Evolutionary conservation across 2,888 invertebrate genomes (phyloP).

Genomic region (Eupithecia dodoneata): DNA sequence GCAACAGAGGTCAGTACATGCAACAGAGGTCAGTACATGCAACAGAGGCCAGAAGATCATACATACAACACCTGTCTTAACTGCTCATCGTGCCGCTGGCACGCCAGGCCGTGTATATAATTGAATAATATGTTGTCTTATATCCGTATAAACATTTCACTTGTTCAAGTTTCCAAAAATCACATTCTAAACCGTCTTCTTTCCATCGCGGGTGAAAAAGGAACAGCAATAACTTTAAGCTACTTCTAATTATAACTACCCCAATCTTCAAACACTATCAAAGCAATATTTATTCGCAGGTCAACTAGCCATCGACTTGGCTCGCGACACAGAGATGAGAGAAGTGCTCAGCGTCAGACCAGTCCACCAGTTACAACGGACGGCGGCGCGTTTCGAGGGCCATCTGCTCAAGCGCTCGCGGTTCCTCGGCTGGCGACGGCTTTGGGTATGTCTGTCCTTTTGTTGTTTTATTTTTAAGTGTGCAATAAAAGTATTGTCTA

Average conservation of each 20-base stretch:
- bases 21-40: background rate
- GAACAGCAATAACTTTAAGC: background rate
- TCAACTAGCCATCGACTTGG: conserved; percentile 85
- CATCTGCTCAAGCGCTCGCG: conserved; percentile 85
- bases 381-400: conserved; percentile 86
- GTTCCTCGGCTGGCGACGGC: conserved; percentile 86
- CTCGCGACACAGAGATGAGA: conserved; percentile 85
- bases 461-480: background rate
- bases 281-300: conserved; percentile 68
- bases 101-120: too few relatives aligned
- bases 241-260: background rate
- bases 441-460: conserved; percentile 79
- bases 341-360: conserved; percentile 86
- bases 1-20: background rate
- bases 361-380: conserved; percentile 83
- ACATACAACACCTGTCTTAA: too few relatives aligned
- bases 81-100: too few relatives aligned
- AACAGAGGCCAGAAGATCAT: background rate
- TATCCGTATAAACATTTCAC: too few relatives aligned
- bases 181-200: too few relatives aligned
- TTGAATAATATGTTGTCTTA: too few relatives aligned
- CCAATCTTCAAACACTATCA: background rate
- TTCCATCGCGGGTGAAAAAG: too few relatives aligned
- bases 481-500: too few relatives aligned
- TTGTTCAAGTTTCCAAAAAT: too few relatives aligned